These are phyloP conservation scores for Tupaia chinensis DNA, from an alignment of 2,113 vertebrate species.

Conservation along the genomic window DNA sequence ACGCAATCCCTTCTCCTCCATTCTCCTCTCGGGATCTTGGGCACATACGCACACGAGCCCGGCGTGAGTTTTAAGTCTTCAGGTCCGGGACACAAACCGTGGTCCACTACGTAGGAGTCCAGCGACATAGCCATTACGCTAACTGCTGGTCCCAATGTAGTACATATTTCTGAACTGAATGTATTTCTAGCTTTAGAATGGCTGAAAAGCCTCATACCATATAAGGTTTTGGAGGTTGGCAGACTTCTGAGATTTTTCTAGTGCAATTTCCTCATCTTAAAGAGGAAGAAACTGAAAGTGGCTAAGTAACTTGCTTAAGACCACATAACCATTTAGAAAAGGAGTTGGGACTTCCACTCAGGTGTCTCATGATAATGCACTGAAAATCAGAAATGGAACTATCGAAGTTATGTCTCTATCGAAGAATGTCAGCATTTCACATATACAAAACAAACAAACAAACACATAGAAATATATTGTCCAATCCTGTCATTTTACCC, in stretches of 20 bases:
- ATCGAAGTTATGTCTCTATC: too few relatives aligned
- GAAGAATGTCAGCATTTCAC: neutral
- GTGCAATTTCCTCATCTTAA: neutral
- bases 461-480: neutral
- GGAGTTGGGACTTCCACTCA: neutral
- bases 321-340: neutral
- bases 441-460: neutral
- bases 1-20: too few relatives aligned
- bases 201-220: constrained; percentile 29
- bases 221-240: neutral
- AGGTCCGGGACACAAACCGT: too few relatives aligned
- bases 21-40: too few relatives aligned
- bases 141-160: neutral
- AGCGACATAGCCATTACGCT: too few relatives aligned
- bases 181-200: neutral
- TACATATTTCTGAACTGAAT: neutral
- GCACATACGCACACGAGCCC: too few relatives aligned
- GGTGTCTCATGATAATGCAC: neutral
- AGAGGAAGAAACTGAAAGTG: neutral
- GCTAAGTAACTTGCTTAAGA: neutral
- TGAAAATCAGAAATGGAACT: neutral
- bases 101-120: too few relatives aligned
- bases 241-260: constrained; percentile 2
- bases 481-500: neutral
- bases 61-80: too few relatives aligned